Evolutionary conservation across 2,888 invertebrate species (phyloP).

Genomic region (Epicampocera succincta): DNA sequence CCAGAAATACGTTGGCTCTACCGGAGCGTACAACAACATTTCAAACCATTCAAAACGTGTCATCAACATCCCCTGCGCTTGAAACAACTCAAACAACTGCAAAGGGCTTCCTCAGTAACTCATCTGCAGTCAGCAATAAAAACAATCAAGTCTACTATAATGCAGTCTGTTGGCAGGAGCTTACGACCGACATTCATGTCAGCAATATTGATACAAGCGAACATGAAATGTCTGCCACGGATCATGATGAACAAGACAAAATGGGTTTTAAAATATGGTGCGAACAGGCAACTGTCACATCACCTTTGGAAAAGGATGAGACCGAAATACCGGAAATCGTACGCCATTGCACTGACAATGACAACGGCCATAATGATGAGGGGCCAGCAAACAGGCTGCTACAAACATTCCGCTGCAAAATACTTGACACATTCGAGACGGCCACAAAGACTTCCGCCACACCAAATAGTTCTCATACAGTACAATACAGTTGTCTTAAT

Average conservation of each 20-base stretch:
- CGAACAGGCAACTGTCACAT: slow-evolving; percentile 36
- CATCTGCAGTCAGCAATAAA: slow-evolving; percentile 18
- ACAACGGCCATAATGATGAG: slow-evolving; percentile 14
- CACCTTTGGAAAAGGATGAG: slow-evolving; percentile 35
- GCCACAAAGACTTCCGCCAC: slow-evolving; percentile 23
- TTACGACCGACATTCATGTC: slow-evolving; percentile 16
- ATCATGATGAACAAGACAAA: background rate
- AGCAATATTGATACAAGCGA: slow-evolving; percentile 10
- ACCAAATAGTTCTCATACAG: slow-evolving; percentile 3
- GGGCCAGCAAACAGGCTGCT: slow-evolving; percentile 30
- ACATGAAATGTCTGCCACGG: background rate
- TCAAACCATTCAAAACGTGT: slow-evolving; percentile 57
- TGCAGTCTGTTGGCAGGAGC: slow-evolving; percentile 57
- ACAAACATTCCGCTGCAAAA: slow-evolving; percentile 78
- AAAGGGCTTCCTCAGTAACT: background rate
- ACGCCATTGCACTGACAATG: slow-evolving; percentile 16
- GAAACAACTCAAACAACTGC: slow-evolving; percentile 32
- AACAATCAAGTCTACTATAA: slow-evolving; percentile 39
- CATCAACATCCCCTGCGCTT: slow-evolving; percentile 72
- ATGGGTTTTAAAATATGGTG: slow-evolving; percentile 50
- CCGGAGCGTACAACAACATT: slow-evolving; percentile 18
- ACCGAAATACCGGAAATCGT: slow-evolving; percentile 22
- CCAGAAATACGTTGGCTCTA: slow-evolving; percentile 32
- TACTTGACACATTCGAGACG: slow-evolving; percentile 75
- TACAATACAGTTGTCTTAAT: slow-evolving; percentile 47